Percentiles rank a stretch among this genome's conserved stretches.
phyloP scores from a whole-genome alignment of 2,888 invertebrate genomes.

The Chymomyza amoena region DNA sequence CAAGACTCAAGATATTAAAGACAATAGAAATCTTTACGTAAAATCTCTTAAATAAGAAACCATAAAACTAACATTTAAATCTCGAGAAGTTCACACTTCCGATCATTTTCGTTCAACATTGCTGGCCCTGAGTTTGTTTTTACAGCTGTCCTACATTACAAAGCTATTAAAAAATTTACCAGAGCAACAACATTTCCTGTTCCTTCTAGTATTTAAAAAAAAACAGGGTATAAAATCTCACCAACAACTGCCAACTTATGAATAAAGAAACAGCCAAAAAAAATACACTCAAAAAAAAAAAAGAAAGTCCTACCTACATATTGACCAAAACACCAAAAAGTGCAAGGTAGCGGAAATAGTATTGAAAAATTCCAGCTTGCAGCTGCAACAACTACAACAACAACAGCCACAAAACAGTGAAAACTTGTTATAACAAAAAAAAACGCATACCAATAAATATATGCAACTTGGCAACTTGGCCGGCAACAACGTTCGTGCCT shows the following conservation, averaged over 20 bases:
- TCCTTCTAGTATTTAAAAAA: not conserved
- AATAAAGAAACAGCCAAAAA: conserved; percentile 16
- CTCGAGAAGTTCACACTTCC: too few relatives aligned
- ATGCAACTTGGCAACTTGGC: conserved; percentile 34
- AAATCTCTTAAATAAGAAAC: too few relatives aligned
- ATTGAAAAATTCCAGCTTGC: conserved; percentile 50
- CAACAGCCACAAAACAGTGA: conserved; percentile 14
- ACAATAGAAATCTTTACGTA: too few relatives aligned
- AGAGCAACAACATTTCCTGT: not conserved
- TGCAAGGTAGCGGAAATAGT: conserved; percentile 21
- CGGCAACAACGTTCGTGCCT: not conserved
- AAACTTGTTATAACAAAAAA: conserved; percentile 23
- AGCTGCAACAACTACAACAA: conserved; percentile 22
- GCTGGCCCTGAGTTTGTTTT: too few relatives aligned
- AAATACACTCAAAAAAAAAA: conserved; percentile 18
- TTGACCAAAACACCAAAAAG: conserved; percentile 9
- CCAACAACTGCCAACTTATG: not conserved
- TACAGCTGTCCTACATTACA: too few relatives aligned
- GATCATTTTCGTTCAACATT: too few relatives aligned
- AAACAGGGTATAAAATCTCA: not conserved
- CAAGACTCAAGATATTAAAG: too few relatives aligned
- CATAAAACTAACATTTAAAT: too few relatives aligned
- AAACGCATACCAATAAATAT: conserved; percentile 37
- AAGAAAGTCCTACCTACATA: conserved; percentile 3
- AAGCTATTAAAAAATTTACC: not conserved